Percentiles rank a stretch among this genome's conserved stretches.
phyloP scores from a whole-genome alignment of 2,113 vertebrate genomes.

The Columbina picui region DNA sequence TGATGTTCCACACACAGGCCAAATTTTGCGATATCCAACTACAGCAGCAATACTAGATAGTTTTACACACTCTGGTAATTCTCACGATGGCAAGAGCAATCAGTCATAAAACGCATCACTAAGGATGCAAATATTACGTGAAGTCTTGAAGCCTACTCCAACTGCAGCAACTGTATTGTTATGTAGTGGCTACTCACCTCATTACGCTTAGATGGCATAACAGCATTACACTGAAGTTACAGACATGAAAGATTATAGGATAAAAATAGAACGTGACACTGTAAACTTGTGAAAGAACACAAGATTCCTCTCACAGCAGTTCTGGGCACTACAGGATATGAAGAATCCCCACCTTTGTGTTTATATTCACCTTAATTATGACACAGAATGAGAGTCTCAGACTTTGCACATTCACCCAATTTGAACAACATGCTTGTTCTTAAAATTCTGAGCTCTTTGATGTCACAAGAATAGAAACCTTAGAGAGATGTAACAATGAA shows the following conservation, averaged over 20 bases:
- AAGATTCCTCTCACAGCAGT: background rate
- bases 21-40: background rate
- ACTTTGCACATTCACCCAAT: background rate
- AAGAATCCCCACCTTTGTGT: background rate
- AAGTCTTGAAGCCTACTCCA: background rate
- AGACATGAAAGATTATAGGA: background rate
- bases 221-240: accelerated
- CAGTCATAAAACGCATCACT: background rate
- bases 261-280: background rate
- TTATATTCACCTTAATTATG: background rate
- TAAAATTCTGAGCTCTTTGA: background rate
- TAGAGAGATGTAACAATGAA: background rate
- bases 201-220: background rate
- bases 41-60: background rate
- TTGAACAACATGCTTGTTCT: background rate
- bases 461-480: background rate
- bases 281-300: background rate
- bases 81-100: background rate
- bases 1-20: background rate
- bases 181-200: accelerated
- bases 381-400: background rate
- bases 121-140: background rate
- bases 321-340: background rate
- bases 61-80: background rate
- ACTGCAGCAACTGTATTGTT: background rate